Evolutionary conservation across 2,888 invertebrate genomes (phyloP).

Genomic region (Coecobrya sp.): DNA sequence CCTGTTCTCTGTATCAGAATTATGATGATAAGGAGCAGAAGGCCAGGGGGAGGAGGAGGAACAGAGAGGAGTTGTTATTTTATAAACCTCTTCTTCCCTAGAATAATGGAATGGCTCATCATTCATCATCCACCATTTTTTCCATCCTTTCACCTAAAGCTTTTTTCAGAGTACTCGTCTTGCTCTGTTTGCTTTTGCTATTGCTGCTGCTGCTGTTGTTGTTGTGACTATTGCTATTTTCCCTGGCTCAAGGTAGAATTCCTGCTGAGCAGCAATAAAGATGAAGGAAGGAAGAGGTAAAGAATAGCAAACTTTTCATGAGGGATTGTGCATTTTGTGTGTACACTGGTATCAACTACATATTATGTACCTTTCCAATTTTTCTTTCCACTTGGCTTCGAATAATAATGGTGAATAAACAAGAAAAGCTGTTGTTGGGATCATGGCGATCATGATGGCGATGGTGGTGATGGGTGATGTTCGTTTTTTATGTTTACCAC

Average conservation of each 20-base stretch:
- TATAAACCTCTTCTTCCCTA: neutral
- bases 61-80: neutral
- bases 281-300: conserved; percentile 34
- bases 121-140: conserved; percentile 62
- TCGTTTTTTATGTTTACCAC: conserved; percentile 38
- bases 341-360: neutral
- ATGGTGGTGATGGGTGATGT: conserved; percentile 19
- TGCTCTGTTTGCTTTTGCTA: conserved; percentile 3
- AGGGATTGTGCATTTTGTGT: conserved; percentile 2
- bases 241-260: neutral
- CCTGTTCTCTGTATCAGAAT: neutral
- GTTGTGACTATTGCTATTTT: neutral
- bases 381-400: neutral
- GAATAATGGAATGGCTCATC: conserved; percentile 49
- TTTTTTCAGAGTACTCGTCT: neutral
- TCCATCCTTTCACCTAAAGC: neutral
- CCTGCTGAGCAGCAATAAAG: conserved; percentile 47
- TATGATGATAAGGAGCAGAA: neutral
- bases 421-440: conserved; percentile 8
- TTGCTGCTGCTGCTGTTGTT: neutral
- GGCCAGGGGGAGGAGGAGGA: conserved; percentile 1
- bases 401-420: conserved; percentile 41
- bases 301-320: conserved; percentile 13
- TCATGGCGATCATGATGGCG: neutral
- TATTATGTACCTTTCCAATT: conserved; percentile 20